Conservation (phyloP, 2,797 vertebrate species). For the Lacerta agilis region DNA sequence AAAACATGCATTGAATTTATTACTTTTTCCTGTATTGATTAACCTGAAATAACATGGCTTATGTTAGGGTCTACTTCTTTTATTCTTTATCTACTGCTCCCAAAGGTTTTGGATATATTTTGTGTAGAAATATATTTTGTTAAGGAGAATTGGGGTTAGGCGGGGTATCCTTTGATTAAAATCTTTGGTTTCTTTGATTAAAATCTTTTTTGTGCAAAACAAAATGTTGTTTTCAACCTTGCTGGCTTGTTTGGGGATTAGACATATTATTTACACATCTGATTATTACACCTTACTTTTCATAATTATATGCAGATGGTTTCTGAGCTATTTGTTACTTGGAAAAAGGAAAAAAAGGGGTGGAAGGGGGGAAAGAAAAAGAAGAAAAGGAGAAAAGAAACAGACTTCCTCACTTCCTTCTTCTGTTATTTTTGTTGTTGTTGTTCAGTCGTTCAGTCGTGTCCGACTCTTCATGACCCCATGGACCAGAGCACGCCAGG, state of each 20-base stretch:
- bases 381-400: too few species aligned
- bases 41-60: background rate
- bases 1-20: slow-evolving; percentile 10
- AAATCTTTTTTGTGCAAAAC: background rate
- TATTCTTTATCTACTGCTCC: background rate
- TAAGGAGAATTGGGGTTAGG: background rate
- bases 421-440: too few species aligned
- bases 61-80: background rate
- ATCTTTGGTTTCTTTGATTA: background rate
- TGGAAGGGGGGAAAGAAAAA: too few species aligned
- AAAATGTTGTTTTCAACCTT: background rate
- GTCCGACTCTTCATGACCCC: too few species aligned
- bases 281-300: too few species aligned
- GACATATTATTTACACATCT: too few species aligned
- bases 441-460: too few species aligned
- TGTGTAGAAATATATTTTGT: accelerated
- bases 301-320: too few species aligned
- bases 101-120: background rate
- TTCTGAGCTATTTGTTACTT: too few species aligned
- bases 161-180: background rate
- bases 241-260: background rate
- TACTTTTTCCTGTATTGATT: background rate
- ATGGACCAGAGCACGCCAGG: too few species aligned
- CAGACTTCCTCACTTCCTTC: too few species aligned
- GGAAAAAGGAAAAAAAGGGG: too few species aligned